phyloP scores from a whole-genome alignment of 2,797 vertebrate genomes.

The Crocidura indochinensis region DNA sequence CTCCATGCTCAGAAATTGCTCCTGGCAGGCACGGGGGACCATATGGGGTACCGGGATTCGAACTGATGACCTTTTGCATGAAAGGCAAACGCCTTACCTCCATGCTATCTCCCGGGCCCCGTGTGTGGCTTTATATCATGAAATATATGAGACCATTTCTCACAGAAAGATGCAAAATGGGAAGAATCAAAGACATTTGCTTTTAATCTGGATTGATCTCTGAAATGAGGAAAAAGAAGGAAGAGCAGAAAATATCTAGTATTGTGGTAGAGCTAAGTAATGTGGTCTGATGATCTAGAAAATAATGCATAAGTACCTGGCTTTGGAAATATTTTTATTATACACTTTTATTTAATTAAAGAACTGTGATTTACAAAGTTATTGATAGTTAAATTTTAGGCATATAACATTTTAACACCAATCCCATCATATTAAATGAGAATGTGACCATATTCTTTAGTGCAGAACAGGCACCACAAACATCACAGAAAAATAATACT shows the following conservation, averaged over 20 bases:
- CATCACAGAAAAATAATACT: neutral
- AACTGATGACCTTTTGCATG: no score
- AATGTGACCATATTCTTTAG: neutral
- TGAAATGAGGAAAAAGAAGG: neutral
- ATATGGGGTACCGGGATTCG: no score
- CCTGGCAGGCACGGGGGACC: no score
- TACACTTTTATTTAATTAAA: no score
- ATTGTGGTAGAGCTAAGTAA: neutral
- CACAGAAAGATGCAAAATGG: neutral
- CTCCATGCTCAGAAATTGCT: no score
- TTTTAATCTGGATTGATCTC: neutral
- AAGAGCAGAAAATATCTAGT: neutral
- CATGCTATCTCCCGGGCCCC: no score
- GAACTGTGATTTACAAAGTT: no score
- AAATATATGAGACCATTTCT: conserved; percentile 7
- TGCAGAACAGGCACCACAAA: neutral
- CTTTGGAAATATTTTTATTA: neutral
- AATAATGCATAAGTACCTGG: neutral
- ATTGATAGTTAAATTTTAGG: no score
- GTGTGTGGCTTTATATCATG: no score
- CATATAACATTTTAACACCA: no score
- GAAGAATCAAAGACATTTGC: neutral
- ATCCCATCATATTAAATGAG: neutral
- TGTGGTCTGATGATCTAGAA: neutral
- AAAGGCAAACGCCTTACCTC: no score